Percentiles rank a stretch among this genome's conserved stretches.
Evolutionary conservation across 1,140 invertebrate genomes (phyloP).

Genomic region (Drosophila lacteicornis): DNA sequence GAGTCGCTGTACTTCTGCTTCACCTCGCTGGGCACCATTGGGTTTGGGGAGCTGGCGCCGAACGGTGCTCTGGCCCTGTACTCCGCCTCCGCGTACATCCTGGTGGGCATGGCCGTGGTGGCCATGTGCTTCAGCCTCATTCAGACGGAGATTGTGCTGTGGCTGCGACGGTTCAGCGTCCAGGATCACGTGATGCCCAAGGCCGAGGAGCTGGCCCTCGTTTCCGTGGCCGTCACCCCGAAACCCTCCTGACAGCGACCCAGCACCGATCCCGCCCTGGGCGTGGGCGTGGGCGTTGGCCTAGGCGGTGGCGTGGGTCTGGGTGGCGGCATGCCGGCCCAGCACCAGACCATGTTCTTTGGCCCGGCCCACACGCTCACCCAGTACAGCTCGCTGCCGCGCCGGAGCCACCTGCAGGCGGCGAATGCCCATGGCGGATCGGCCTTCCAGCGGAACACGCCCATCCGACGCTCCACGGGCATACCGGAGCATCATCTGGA

Average conservation of each 20-base stretch:
- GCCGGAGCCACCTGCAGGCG: conserved; percentile 67
- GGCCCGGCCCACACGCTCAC: conserved; percentile 74
- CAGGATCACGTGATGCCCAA: conserved; percentile 80
- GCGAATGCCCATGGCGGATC: conserved; percentile 25
- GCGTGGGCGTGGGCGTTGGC: conserved; percentile 7
- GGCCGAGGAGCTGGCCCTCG: conserved; percentile 79
- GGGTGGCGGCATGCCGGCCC: conserved; percentile 38
- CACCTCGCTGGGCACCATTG: conserved; percentile 95
- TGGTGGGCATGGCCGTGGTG: conserved; percentile 97
- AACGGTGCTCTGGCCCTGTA: conserved; percentile 87
- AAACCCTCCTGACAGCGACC: conserved; percentile 85
- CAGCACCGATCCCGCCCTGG: conserved; percentile 53
- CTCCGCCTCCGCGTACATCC: conserved; percentile 92
- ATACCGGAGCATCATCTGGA: conserved; percentile 89
- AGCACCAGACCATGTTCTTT: conserved; percentile 84
- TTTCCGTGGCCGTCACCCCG: conserved; percentile 79
- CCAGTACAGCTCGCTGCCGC: conserved; percentile 81
- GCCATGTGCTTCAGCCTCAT: conserved; percentile 99
- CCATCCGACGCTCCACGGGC: conserved; percentile 88
- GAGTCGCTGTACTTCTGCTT: conserved; percentile 98
- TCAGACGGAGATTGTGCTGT: conserved; percentile 94
- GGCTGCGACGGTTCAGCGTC: conserved; percentile 87
- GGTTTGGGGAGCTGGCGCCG: conserved; percentile 94
- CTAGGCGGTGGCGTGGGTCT: neutral
- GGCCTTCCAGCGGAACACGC: conserved; percentile 88